Percentiles rank a stretch among this genome's conserved stretches.
Conservation (phyloP, 2,888 invertebrate genomes). For the Pseudanteris insignis region DNA sequence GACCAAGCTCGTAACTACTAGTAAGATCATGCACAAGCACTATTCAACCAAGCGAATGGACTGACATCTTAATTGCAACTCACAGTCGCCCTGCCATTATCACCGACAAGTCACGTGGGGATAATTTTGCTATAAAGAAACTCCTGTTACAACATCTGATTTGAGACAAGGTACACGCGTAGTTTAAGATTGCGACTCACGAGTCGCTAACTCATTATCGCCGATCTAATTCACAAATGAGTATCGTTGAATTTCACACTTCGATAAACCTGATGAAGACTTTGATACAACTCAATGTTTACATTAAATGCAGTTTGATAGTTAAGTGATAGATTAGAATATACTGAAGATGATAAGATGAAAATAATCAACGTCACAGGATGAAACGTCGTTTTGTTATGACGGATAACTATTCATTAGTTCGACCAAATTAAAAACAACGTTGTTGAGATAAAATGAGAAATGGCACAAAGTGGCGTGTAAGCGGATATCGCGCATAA, state of each 20-base stretch:
- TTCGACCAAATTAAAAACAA: slow-evolving; percentile 23
- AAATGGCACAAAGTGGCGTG: slow-evolving; percentile 7
- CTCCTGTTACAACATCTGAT: slow-evolving; percentile 15
- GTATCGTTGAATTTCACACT: no score
- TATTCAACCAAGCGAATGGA: slow-evolving; percentile 23
- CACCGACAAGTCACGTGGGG: slow-evolving; percentile 21
- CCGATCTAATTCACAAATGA: no score
- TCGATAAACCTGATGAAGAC: no score
- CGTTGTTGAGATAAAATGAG: slow-evolving; percentile 21
- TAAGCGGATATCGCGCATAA: background rate
- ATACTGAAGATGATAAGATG: no score
- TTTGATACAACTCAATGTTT: no score
- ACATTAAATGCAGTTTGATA: no score
- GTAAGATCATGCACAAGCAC: slow-evolving; percentile 21
- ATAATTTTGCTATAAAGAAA: slow-evolving; percentile 28
- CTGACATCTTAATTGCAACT: slow-evolving; percentile 42
- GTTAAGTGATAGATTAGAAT: no score
- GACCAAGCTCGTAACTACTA: slow-evolving; percentile 24
- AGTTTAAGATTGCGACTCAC: slow-evolving; percentile 1
- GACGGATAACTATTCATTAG: slow-evolving; percentile 15
- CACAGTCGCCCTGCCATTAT: slow-evolving; percentile 23
- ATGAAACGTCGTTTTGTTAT: slow-evolving; percentile 23
- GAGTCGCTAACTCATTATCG: no score
- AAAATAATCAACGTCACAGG: no score
- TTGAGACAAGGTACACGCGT: background rate